phyloP scores from a whole-genome alignment of 2,888 invertebrate species.

The Eupithecia abbreviata region DNA sequence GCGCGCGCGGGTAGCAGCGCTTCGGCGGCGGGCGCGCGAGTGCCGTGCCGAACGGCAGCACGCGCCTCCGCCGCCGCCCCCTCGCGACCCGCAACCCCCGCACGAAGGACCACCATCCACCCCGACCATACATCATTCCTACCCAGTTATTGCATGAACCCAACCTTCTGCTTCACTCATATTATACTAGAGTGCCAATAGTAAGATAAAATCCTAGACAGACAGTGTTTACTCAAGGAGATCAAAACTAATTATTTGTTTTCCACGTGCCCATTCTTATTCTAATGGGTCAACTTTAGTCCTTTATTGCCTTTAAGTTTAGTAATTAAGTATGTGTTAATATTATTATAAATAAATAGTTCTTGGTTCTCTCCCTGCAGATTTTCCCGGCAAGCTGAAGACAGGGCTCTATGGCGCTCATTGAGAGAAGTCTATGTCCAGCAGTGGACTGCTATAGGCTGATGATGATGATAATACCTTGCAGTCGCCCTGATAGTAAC shows the following conservation, averaged over 20 bases:
- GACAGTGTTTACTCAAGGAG: not conserved
- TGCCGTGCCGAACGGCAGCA: conserved; percentile 53
- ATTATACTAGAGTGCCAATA: not conserved
- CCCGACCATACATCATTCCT: conserved; percentile 50
- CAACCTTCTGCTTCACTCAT: not conserved
- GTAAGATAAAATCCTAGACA: not conserved
- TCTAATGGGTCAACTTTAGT: not conserved
- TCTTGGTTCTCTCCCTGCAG: not conserved
- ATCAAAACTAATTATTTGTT: not conserved
- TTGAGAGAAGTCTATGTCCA: too few species aligned
- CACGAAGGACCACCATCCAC: conserved; percentile 25
- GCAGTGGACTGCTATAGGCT: too few species aligned
- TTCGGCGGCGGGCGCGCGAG: conserved; percentile 73
- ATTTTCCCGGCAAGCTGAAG: not conserved
- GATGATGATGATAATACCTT: too few species aligned
- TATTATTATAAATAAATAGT: too few species aligned
- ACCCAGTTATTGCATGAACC: conserved; percentile 46
- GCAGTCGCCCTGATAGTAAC: too few species aligned
- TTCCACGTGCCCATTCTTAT: not conserved
- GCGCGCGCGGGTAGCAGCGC: conserved; percentile 69
- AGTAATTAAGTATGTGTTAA: too few species aligned
- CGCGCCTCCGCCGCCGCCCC: conserved; percentile 39
- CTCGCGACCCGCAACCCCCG: conserved; percentile 36
- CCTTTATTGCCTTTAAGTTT: too few species aligned
- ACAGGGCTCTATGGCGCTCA: too few species aligned